phyloP scores from a whole-genome alignment of 2,113 vertebrate species.

The Conger conger region DNA sequence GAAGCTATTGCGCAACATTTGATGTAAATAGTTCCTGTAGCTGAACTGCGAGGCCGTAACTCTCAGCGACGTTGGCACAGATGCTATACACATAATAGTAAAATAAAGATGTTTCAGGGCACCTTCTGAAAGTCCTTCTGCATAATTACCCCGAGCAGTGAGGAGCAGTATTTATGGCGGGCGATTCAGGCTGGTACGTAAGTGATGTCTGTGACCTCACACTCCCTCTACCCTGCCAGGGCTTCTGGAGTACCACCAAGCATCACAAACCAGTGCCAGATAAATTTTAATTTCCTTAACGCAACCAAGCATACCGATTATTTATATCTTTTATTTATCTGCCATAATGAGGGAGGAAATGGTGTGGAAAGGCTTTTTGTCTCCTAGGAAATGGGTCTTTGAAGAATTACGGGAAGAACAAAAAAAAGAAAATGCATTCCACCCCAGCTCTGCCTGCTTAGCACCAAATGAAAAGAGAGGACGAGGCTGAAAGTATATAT shows the following conservation, averaged over 20 bases:
- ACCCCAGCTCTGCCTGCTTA: not conserved
- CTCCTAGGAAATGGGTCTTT: constrained; percentile 2
- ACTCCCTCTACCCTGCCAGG: not conserved
- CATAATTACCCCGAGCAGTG: not conserved
- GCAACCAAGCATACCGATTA: not conserved
- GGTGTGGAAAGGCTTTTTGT: not conserved
- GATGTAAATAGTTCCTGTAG: not conserved
- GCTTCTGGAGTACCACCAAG: not conserved
- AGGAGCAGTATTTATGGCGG: not conserved
- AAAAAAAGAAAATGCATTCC: not conserved
- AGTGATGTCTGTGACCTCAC: not conserved
- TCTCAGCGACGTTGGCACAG: not conserved
- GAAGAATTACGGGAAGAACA: not conserved
- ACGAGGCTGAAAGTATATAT: not conserved
- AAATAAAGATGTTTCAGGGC: not conserved
- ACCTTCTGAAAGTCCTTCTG: not conserved
- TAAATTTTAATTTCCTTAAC: constrained; percentile 15
- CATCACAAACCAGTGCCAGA: not conserved
- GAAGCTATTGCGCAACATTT: too few relatives aligned
- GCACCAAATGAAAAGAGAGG: not conserved
- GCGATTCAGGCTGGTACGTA: not conserved
- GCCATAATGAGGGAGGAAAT: constrained; percentile 10
- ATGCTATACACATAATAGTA: not conserved
- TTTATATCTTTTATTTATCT: constrained; percentile 16
- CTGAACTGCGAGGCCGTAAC: not conserved